Conservation (phyloP, 30 jellyfish, hydroid and myxozoan genomes). For the Sanderia malayensis region DNA sequence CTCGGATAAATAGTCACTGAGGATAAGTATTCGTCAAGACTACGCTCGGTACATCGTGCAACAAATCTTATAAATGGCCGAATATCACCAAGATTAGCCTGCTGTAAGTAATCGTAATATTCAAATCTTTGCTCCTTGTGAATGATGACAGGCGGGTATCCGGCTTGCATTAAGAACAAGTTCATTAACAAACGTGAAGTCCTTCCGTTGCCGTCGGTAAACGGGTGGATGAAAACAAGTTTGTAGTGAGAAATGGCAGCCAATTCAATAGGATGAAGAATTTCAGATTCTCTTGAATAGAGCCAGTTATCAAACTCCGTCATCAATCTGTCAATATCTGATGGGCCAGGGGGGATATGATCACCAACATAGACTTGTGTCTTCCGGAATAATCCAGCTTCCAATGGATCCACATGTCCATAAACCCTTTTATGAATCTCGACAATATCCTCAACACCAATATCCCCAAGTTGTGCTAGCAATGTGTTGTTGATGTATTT, state of each 20-base stretch:
- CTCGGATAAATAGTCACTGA: conserved; percentile 78
- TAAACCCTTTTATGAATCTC: conserved; percentile 89
- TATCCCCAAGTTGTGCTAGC: conserved; percentile 61
- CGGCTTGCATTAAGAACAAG: conserved; percentile 83
- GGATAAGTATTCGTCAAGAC: conserved; percentile 75
- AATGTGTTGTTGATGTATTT: conserved; percentile 82
- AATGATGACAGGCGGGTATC: conserved; percentile 90
- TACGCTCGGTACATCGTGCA: conserved; percentile 90
- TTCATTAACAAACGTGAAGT: conserved; percentile 88
- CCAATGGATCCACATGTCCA: conserved; percentile 90
- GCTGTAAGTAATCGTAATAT: conserved; percentile 77
- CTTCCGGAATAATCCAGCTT: conserved; percentile 89
- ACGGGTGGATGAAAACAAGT: conserved; percentile 85
- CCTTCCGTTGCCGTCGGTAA: conserved; percentile 88
- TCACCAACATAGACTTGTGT: conserved; percentile 96
- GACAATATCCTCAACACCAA: conserved; percentile 74
- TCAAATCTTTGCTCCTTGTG: conserved; percentile 82
- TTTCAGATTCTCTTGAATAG: conserved; percentile 62
- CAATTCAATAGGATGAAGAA: conserved; percentile 83
- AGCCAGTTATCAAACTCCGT: conserved; percentile 76
- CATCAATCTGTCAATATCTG: conserved; percentile 77
- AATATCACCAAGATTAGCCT: conserved; percentile 86
- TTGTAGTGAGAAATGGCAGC: conserved; percentile 88
- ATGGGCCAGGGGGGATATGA: conserved; percentile 84
- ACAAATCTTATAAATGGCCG: conserved; percentile 90